phyloP scores from a whole-genome alignment of 2,113 vertebrate genomes.

The Psilopogon haemacephalus region DNA sequence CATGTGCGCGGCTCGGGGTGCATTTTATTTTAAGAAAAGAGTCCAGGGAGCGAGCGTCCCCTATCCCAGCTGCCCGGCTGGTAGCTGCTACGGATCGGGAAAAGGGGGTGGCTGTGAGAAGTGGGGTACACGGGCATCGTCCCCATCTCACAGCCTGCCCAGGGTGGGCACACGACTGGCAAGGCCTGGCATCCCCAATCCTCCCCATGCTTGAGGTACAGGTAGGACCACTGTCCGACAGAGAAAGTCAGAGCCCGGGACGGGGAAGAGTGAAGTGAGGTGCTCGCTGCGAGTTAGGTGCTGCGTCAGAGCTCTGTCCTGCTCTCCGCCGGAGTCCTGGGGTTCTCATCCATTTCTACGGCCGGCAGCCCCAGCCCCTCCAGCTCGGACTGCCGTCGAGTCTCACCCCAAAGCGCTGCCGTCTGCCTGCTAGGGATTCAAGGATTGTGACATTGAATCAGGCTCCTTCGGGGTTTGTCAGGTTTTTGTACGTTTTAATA shows the following conservation, averaged over 20 bases:
- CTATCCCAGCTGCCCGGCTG: background rate
- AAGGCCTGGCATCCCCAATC: rapidly evolving
- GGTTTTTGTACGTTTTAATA: background rate
- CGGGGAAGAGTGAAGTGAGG: rapidly evolving
- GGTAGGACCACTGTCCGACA: background rate
- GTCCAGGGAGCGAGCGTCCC: background rate
- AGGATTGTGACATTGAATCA: background rate
- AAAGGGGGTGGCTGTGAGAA: rapidly evolving
- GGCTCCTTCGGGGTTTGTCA: background rate
- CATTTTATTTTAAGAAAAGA: background rate
- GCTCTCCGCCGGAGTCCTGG: background rate
- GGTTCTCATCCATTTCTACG: background rate
- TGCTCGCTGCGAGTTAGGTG: background rate
- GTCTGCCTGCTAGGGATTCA: background rate
- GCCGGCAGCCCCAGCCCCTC: background rate
- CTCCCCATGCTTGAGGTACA: rapidly evolving
- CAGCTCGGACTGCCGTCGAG: background rate
- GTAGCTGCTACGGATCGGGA: background rate
- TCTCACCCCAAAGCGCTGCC: background rate
- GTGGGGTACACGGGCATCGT: rapidly evolving
- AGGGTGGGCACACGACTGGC: rapidly evolving
- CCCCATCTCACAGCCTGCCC: background rate
- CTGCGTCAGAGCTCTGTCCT: background rate
- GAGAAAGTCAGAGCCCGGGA: background rate
- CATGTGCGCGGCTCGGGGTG: rapidly evolving